A percentile compares a stretch with the other conserved stretches of the same genome.
phyloP scores from a whole-genome alignment of 2,113 vertebrate species.

The Xenopus laevis region DNA sequence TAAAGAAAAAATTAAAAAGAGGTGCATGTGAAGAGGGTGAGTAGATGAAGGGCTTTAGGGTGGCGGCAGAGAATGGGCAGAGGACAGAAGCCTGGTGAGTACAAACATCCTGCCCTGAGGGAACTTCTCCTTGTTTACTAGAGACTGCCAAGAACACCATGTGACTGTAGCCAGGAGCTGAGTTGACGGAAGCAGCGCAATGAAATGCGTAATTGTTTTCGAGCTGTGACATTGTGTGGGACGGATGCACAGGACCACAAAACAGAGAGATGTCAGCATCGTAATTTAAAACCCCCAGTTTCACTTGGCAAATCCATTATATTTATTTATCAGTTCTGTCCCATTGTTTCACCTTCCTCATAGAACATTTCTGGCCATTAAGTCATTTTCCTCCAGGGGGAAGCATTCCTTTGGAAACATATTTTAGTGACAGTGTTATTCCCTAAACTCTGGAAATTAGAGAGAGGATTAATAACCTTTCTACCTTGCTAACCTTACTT shows the following conservation, averaged over 20 bases:
- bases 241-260: conserved; percentile 19
- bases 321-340: conserved; percentile 17
- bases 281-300: conserved; percentile 22
- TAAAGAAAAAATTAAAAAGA: no score
- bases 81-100: conserved; percentile 4
- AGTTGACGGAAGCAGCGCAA: conserved; percentile 28
- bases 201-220: conserved; percentile 35
- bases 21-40: no score
- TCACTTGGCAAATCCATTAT: conserved; percentile 23
- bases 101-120: conserved; percentile 14
- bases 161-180: conserved; percentile 28
- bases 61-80: neutral
- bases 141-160: conserved; percentile 35
- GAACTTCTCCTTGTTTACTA: conserved; percentile 21
- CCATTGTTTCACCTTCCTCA: conserved; percentile 22
- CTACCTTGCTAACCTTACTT: no score
- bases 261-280: conserved; percentile 13
- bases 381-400: conserved; percentile 9
- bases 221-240: conserved; percentile 32
- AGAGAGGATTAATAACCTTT: no score
- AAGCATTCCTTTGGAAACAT: neutral
- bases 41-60: neutral
- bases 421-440: neutral
- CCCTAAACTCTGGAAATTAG: no score
- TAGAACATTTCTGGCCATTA: neutral